These are phyloP conservation scores for Sminthurinus aureus DNA, from an alignment of 2,888 invertebrate genomes.

Conservation along the genomic window DNA sequence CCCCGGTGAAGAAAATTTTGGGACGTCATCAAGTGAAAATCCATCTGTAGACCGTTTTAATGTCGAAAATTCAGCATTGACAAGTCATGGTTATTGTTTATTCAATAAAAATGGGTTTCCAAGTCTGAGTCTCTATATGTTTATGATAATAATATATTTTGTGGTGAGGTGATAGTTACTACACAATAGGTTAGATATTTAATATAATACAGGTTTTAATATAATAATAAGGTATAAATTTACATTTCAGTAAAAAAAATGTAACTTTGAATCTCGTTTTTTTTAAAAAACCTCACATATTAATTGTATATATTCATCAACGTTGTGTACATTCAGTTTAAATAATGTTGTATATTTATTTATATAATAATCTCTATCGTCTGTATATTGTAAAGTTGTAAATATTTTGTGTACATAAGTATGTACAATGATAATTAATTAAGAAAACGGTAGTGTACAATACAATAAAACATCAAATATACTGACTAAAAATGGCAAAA, in stretches of 20 bases:
- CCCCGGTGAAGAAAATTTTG: constrained; percentile 56
- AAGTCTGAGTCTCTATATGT: no score
- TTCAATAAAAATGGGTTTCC: no score
- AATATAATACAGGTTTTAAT: neutral
- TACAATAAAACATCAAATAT: no score
- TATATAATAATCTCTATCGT: neutral
- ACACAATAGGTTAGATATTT: no score
- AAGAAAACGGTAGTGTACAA: no score
- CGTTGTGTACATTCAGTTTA: constrained; percentile 34
- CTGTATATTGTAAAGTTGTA: neutral
- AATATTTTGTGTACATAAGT: neutral
- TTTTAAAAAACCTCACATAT: constrained; percentile 7
- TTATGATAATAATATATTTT: constrained; percentile 25
- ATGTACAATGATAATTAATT: neutral
- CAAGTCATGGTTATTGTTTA: constrained; percentile 48
- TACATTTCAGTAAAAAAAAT: no score
- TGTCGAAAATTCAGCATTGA: constrained; percentile 57
- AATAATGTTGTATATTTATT: constrained; percentile 10
- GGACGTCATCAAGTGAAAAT: constrained; percentile 43
- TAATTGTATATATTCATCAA: neutral
- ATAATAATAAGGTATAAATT: neutral
- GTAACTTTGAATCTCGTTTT: constrained; percentile 12
- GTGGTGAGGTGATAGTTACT: constrained; percentile 1
- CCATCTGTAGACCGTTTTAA: constrained; percentile 44
- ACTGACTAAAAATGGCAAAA: no score